phyloP scores from a whole-genome alignment of 2,113 vertebrate genomes.

The Peromyscus leucopus region DNA sequence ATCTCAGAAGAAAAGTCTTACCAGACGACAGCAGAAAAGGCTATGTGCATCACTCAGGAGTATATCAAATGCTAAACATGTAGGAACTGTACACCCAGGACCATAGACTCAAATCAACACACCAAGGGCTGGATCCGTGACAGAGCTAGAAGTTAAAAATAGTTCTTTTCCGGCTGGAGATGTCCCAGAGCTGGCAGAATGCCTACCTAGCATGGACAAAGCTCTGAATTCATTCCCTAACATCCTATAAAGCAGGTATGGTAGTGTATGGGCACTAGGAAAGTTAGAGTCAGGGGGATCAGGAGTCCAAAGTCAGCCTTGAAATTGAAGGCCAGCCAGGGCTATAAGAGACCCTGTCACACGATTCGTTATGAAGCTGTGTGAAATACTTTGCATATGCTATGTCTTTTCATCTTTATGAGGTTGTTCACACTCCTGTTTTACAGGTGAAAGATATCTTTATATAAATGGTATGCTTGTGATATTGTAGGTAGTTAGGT shows the following conservation, averaged over 20 bases:
- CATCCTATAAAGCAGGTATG: background rate
- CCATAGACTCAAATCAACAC: background rate
- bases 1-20: slow-evolving; percentile 3
- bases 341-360: background rate
- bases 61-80: background rate
- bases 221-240: background rate
- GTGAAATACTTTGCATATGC: background rate
- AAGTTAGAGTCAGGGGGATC: background rate
- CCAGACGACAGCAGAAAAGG: background rate
- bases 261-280: background rate
- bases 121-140: background rate
- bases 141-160: background rate
- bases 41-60: background rate
- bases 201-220: background rate
- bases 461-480: background rate
- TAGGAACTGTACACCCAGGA: background rate
- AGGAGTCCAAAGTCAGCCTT: background rate
- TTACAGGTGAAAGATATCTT: slow-evolving; percentile 13
- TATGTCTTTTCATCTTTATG: background rate
- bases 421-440: background rate
- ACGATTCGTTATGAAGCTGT: background rate
- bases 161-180: background rate
- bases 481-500: background rate
- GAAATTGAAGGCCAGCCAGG: background rate
- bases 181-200: background rate